Base-by-base conservation (phyloP, 64 coral and sea anemone genomes). In the Porites lutea region DNA sequence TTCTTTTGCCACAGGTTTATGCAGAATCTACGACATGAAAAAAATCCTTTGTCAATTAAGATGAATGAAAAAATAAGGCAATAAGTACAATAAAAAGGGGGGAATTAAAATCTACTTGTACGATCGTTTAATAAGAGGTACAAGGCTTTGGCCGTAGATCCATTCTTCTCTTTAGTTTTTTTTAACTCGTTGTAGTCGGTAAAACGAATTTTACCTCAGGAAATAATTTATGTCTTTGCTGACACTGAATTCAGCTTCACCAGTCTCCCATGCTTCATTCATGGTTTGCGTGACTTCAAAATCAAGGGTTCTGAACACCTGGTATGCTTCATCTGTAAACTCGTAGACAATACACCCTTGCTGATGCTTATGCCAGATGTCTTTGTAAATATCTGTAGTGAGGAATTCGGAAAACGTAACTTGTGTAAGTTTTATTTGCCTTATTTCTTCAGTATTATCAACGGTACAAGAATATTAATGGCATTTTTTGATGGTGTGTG, bases 351-450 rank as follows among this genome's bases (percentile, higher is more conserved):
- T 16, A 50, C 82, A 43, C 60, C 82, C 82, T 85, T 85, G 82
- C 62, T 85, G 82, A 85, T 85, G 60, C 50, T 85, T 85, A 50
- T 85, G 48, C 82, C 62, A 85, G 61, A 85, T 85, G 61, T 47
- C 44, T 50, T 85, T 85, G 82, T 85, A 85, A 85, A 85, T 85
- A 50, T 85, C 82, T 85, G 62, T 85, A 48, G 21, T 85, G 82
- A 50, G n/a, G n/a, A 48, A 85, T 85, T 48, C 82, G 19, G 82
- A 85, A 85, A 13, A 85, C 65, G 58, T 60, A 82, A 82, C 23
- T 82, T 55, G 50, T 55, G 50, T 55, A 59, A 80, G 58, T 59
- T 50, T 50, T 59, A 61, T 59, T 48, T 59, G 22, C 45, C 58
- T 65, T 58, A 83, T 59, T n/a, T 58, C 16, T 83, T 83, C 27